phyloP scores from a whole-genome alignment of 2,888 invertebrate species.

The Coenonympha glycerion region DNA sequence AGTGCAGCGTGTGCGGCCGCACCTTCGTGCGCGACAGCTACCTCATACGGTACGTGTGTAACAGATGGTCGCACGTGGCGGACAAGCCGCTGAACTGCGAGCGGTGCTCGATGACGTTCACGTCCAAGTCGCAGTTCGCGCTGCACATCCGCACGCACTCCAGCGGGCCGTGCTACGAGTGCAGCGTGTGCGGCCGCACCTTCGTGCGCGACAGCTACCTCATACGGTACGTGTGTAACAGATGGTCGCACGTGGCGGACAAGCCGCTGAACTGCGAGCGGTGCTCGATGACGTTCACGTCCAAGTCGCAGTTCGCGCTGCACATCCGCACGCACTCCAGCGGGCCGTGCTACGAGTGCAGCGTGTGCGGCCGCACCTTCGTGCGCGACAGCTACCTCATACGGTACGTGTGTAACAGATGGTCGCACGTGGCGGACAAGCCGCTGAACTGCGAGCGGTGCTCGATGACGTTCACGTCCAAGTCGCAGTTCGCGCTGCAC shows the following conservation, averaged over 20 bases:
- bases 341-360: too few species aligned
- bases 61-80: too few species aligned
- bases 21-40: slow-evolving; percentile 86
- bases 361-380: too few species aligned
- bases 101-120: slow-evolving; percentile 83
- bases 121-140: slow-evolving; percentile 84
- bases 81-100: slow-evolving; percentile 81
- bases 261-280: slow-evolving; percentile 81
- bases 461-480: too few species aligned
- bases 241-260: too few species aligned
- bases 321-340: too few species aligned
- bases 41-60: slow-evolving; percentile 66
- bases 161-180: slow-evolving; percentile 81
- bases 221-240: slow-evolving; percentile 50
- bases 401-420: too few species aligned
- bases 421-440: too few species aligned
- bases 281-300: slow-evolving; percentile 78
- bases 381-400: too few species aligned
- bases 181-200: slow-evolving; percentile 83
- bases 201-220: slow-evolving; percentile 86
- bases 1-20: slow-evolving; percentile 84
- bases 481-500: too few species aligned
- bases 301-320: too few species aligned
- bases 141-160: slow-evolving; percentile 85
- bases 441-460: too few species aligned